A percentile compares a stretch with the other conserved stretches of the same genome.
These are phyloP conservation scores for Pemphigus obesinymphae DNA, from an alignment of 1,140 invertebrate species.

Conservation along the genomic window DNA sequence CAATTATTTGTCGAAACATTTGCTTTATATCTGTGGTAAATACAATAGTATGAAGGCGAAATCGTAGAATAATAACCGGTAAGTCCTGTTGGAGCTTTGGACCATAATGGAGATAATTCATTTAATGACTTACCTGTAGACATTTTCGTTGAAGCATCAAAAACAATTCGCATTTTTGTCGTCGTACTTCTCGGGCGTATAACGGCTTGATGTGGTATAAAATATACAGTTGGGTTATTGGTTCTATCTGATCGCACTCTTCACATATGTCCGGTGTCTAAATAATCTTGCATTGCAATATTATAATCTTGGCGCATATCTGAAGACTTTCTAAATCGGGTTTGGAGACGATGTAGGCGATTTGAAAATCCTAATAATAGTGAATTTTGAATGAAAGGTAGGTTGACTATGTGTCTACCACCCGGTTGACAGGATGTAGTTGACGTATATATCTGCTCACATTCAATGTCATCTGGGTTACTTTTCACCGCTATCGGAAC, in stretches of 20 bases:
- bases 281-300: neutral
- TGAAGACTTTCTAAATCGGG: neutral
- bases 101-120: neutral
- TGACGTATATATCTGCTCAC: too few relatives aligned
- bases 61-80: slow-evolving; percentile 49
- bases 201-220: neutral
- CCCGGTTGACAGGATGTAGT: too few relatives aligned
- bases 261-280: neutral
- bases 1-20: slow-evolving; percentile 48
- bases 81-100: slow-evolving; percentile 50
- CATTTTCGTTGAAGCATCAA: slow-evolving; percentile 43
- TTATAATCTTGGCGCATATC: neutral
- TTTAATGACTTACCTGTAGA: slow-evolving; percentile 1
- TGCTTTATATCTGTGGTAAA: too few relatives aligned
- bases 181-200: neutral
- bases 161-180: slow-evolving; percentile 48
- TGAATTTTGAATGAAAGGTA: too few relatives aligned
- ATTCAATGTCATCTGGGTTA: too few relatives aligned
- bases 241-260: neutral
- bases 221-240: neutral
- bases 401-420: too few relatives aligned
- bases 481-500: too few relatives aligned
- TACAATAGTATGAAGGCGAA: slow-evolving; percentile 46
- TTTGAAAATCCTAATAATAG: too few relatives aligned
- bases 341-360: neutral